phyloP scores from a whole-genome alignment of 2,797 vertebrate species.

The Chrosomus eos region DNA sequence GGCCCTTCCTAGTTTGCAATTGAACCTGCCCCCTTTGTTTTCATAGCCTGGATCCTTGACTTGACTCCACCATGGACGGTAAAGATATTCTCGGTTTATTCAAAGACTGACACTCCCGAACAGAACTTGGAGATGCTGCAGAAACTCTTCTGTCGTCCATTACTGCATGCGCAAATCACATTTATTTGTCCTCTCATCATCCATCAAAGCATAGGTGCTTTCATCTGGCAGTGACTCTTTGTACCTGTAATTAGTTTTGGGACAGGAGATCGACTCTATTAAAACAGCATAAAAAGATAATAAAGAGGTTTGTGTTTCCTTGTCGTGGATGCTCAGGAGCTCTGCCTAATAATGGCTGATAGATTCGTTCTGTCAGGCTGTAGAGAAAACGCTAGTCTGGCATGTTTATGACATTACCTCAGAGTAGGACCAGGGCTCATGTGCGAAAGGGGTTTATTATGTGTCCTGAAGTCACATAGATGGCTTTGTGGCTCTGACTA shows the following conservation, averaged over 20 bases:
- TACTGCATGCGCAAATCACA: conserved; percentile 59
- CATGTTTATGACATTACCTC: conserved; percentile 57
- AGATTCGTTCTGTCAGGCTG: conserved; percentile 55
- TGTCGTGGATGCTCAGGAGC: conserved; percentile 31
- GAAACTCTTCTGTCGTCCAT: conserved; percentile 57
- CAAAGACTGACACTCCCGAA: conserved; percentile 9
- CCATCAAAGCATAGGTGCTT: conserved; percentile 58
- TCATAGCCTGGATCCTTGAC: not conserved
- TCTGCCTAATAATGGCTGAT: conserved; percentile 49
- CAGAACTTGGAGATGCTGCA: conserved; percentile 42
- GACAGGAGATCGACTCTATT: conserved; percentile 63
- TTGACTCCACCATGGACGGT: not conserved
- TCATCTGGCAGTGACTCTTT: conserved; percentile 62
- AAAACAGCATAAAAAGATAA: conserved; percentile 56
- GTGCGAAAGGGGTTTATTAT: conserved; percentile 30
- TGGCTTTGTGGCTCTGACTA: not conserved
- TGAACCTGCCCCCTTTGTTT: conserved; percentile 38
- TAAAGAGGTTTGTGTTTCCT: conserved; percentile 59
- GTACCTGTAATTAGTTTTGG: conserved; percentile 63
- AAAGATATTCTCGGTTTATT: not conserved
- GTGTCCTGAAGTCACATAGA: conserved; percentile 14
- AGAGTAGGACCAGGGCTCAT: conserved; percentile 19
- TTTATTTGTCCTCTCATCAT: conserved; percentile 57
- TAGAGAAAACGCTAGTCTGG: conserved; percentile 43
- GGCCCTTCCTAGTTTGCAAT: not conserved